Percentiles rank a stretch among this genome's conserved stretches.
phyloP scores from a whole-genome alignment of 2,113 vertebrate species.

The Pollimyrus isidori region DNA sequence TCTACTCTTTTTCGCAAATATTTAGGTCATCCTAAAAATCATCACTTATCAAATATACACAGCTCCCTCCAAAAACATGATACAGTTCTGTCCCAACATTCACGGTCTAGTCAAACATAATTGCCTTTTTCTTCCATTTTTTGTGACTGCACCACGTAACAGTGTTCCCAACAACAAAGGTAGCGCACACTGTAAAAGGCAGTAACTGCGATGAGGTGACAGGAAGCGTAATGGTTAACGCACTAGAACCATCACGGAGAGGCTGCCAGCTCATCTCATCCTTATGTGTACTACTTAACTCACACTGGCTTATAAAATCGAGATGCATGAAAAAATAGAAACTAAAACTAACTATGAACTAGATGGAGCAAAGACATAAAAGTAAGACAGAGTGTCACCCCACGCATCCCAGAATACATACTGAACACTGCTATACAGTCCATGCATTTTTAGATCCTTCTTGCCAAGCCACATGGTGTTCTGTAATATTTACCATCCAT shows the following conservation, averaged over 20 bases:
- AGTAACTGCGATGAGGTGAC: background rate
- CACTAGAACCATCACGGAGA: background rate
- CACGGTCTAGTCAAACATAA: background rate
- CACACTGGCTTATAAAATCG: background rate
- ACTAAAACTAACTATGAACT: background rate
- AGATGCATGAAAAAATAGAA: background rate
- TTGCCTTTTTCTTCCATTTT: background rate
- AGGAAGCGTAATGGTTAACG: background rate
- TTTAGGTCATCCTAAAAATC: conserved; percentile 8
- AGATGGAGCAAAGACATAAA: background rate
- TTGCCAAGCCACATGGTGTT: background rate
- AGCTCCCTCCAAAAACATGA: background rate
- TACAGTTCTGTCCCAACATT: background rate
- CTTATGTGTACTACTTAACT: background rate
- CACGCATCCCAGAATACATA: background rate
- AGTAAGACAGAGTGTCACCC: background rate
- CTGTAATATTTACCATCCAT: background rate
- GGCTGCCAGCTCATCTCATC: background rate
- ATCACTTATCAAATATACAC: background rate
- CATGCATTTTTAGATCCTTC: background rate
- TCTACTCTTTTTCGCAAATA: background rate
- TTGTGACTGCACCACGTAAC: no score
- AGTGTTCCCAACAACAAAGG: background rate
- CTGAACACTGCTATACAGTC: background rate
- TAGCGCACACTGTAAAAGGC: background rate